Base-by-base conservation (phyloP, 2,113 vertebrate genomes). In the Ivindomyrus marchei region DNA sequence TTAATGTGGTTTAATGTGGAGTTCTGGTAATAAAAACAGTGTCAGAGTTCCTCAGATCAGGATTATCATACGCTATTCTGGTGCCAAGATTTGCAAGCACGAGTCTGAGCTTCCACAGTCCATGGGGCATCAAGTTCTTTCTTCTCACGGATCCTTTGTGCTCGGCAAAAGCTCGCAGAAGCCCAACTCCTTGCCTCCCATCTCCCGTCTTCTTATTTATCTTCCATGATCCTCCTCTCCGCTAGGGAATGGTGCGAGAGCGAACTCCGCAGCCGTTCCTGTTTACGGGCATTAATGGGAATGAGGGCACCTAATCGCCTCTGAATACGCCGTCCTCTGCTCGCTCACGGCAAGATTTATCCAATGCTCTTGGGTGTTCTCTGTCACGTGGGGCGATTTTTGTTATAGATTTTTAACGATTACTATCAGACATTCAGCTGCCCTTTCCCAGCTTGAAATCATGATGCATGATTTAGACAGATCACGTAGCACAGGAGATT, bases 281-380 rank as follows among this genome's bases (percentile, higher is more conserved):
- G 49, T 89, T 89, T 89, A 85, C 50, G n/a, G 21, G 77, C 80
- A 42, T 85, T 85, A 89, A 85, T 89, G 50, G 53, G 47, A 85
- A 58, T 58, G 52, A 62, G 19, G 52, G 24, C 21, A 39, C 2
- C 31, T 58, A 62, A 89, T 85, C 77, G 27, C 89, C 42, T 46
- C 53, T 19, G 85, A 45, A 62, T 52, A 46, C 24, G 17, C 27
- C 1, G 17, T 31, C 77, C 49, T 49, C 47, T 62, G 50, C 45
- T n/a, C 46, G 8, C 42, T 58, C 50, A 8, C 45, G 27, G 47
- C 27, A 83, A 50, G 31, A 56, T 89, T 58, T 47, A 85, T 46
- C 46, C 45, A 15, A 31, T 4, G 17, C 45, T 47, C 46, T 46
- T 62, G n/a, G 31, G 58, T 27, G 74, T 10, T 50, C 13, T 0